phyloP scores from a whole-genome alignment of 2,113 vertebrate genomes.

The Lophotis ruficrista region DNA sequence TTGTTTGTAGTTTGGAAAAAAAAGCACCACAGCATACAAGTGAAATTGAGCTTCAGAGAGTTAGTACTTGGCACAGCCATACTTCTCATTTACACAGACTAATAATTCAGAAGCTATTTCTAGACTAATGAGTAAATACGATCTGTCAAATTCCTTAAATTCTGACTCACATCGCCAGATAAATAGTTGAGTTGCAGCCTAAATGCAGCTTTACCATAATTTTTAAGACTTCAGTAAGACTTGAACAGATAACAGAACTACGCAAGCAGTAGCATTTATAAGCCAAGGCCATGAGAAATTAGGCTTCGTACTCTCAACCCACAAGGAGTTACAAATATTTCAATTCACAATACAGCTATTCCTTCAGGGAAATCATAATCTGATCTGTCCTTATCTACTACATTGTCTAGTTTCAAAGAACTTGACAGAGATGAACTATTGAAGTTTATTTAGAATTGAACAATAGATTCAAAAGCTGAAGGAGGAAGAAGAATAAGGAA shows the following conservation, averaged over 20 bases:
- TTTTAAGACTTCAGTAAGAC: background rate
- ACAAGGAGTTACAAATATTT: background rate
- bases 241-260: background rate
- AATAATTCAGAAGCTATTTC: conserved; percentile 1
- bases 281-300: background rate
- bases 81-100: background rate
- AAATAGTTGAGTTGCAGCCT: background rate
- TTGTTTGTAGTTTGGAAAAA: background rate
- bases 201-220: background rate
- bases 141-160: background rate
- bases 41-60: background rate
- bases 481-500: background rate
- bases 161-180: background rate
- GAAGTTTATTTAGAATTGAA: background rate
- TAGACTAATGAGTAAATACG: background rate
- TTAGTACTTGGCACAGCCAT: background rate
- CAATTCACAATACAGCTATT: background rate
- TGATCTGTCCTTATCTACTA: background rate
- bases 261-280: background rate
- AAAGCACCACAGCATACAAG: background rate
- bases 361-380: background rate
- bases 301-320: background rate
- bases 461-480: background rate
- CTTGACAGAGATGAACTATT: background rate
- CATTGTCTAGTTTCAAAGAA: background rate